phyloP scores from a whole-genome alignment of 2,113 vertebrate species.

The Bubo blakistoni region DNA sequence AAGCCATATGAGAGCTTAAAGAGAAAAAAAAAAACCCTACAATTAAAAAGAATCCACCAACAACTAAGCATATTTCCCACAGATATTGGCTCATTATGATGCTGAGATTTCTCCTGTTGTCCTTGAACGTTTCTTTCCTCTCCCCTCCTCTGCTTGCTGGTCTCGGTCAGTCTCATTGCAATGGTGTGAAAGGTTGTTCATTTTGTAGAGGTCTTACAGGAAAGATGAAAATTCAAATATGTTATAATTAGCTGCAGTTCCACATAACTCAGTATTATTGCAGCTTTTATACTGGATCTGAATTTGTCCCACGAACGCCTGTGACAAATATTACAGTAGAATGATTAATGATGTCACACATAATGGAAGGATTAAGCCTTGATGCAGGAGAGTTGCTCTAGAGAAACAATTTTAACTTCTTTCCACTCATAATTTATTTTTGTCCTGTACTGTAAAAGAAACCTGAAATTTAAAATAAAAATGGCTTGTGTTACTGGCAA shows the following conservation, averaged over 20 bases:
- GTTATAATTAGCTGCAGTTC: conserved; percentile 17
- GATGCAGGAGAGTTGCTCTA: not conserved
- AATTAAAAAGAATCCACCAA: not conserved
- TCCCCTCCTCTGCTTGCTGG: not conserved
- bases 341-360: not conserved
- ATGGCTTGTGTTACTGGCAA: not conserved
- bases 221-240: conserved; percentile 24
- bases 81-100: not conserved
- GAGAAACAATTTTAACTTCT: conserved; percentile 21
- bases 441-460: not conserved
- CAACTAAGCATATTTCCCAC: not conserved
- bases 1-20: not conserved
- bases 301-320: not conserved
- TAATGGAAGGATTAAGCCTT: not conserved
- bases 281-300: not conserved
- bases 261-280: conserved; percentile 2
- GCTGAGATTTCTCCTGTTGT: not conserved
- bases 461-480: conserved; percentile 23
- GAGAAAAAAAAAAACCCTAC: not conserved
- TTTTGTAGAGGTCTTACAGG: not conserved
- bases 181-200: not conserved
- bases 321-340: not conserved
- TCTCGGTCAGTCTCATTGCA: not conserved
- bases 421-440: conserved; percentile 19
- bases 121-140: not conserved